Evolutionary conservation across 53 echinoderm and acorn worm species (phyloP).

Genomic region (Holothuria leucospilota): DNA sequence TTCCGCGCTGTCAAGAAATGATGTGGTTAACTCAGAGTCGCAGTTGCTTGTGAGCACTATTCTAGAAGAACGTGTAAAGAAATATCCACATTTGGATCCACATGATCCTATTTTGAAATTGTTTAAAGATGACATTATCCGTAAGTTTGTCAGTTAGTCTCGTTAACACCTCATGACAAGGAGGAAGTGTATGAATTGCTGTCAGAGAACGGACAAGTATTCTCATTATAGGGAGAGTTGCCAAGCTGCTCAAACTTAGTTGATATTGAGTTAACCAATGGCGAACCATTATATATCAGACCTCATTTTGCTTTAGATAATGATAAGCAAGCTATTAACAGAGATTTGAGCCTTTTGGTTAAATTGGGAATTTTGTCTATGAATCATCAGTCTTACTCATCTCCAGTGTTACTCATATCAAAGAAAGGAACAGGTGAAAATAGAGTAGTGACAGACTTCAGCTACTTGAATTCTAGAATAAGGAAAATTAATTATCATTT

Average conservation of each 20-base stretch:
- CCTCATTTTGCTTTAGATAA: slow-evolving; percentile 39
- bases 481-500: slow-evolving; percentile 55
- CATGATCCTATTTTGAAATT: neutral
- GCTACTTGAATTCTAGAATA: too few species aligned
- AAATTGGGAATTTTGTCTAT: slow-evolving; percentile 52
- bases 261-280: slow-evolving; percentile 57
- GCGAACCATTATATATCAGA: too few species aligned
- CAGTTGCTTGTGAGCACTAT: neutral
- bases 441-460: slow-evolving; percentile 64
- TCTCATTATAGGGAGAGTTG: slow-evolving; percentile 57
- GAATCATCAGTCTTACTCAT: slow-evolving; percentile 58
- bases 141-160: neutral
- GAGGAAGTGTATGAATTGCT: slow-evolving; percentile 30
- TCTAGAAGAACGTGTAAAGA: too few species aligned
- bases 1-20: too few species aligned
- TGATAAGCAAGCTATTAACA: neutral
- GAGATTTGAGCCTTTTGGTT: slow-evolving; percentile 43
- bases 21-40: too few species aligned
- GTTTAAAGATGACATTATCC: neutral
- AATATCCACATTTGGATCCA: neutral
- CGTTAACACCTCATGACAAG: slow-evolving; percentile 12
- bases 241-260: slow-evolving; percentile 60
- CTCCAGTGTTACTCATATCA: slow-evolving; percentile 50
- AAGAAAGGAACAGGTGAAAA: slow-evolving; percentile 58
- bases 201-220: slow-evolving; percentile 55